Base-by-base conservation (phyloP, 2,797 vertebrate species). In the Sebastiscus albofasciatus region DNA sequence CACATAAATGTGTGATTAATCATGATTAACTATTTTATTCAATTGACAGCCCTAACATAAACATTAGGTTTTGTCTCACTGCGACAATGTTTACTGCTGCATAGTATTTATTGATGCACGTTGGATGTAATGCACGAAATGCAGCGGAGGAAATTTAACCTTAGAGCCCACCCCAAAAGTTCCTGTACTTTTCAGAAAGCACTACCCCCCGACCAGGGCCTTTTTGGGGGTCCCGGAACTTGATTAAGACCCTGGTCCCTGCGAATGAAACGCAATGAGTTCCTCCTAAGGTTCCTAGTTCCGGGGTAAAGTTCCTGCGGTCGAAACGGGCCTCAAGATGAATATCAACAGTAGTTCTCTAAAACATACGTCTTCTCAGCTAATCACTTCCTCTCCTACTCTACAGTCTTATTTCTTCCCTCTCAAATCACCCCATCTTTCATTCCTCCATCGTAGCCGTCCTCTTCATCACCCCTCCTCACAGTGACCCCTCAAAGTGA, bases 401-500 rank as follows among this genome's bases (percentile, higher is more conserved):
- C 56, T 66, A 56, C 52, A 8, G 34, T 52, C 24, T 16, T 6
- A 33, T 67, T 66, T 58, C 24, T 75, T 55, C 56, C 18, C 18
- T 69, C 13, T 80, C 9, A 36, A 74, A 33, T 58, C 65, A 5
- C 61, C 52, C 18, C 27, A 59, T 59, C 68, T 27, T 75, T 79
- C 52, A 59, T 76, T 61, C 72, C 31, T 58, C 72, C 69, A 74
- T 59, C 71, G 10, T 54, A 18, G 36, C 61, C 5, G 20, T 34
- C 82, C 61, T 22, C 75, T 68, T 61, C 76, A 11, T 80, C 75
- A 24, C 79, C 80, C 82, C 78, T 75, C 55, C 69, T 56, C 76
- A 36, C 55, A 14, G 12, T 87, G 82, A 90, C 84, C 83, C 67
- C 79, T 88, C 64, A 64, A 78, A 83, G 83, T 75, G 78, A 83